Evolutionary conservation across 2,888 invertebrate genomes (phyloP).

Genomic region (Callimorpha dominula): DNA sequence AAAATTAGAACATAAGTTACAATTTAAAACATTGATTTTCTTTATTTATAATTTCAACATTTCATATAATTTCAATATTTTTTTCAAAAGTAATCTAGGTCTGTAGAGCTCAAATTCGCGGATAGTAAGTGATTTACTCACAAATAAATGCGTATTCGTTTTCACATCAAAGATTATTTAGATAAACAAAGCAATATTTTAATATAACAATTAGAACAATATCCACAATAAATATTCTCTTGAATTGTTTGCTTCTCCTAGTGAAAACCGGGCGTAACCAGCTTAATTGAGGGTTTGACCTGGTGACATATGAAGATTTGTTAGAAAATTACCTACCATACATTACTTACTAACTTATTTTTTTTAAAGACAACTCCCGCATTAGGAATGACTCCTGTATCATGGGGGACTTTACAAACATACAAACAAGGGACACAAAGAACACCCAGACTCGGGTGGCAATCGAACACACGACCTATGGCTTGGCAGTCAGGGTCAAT

Average conservation of each 20-base stretch:
- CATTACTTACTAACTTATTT: too few species aligned
- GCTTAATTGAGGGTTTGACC: conserved; percentile 58
- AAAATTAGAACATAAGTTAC: background rate
- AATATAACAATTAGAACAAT: too few species aligned
- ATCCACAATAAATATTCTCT: conserved; percentile 62
- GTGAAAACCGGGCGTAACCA: conserved; percentile 57
- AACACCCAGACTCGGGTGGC: too few species aligned
- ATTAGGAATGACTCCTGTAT: too few species aligned
- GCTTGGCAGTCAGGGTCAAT: too few species aligned
- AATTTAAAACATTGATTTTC: background rate
- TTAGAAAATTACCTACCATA: too few species aligned
- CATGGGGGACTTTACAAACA: too few species aligned
- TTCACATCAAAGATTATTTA: conserved; percentile 60
- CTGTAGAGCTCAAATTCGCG: conserved; percentile 7
- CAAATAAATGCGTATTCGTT: conserved; percentile 22
- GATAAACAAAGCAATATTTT: conserved; percentile 48
- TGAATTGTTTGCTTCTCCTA: conserved; percentile 58
- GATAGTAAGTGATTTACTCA: conserved; percentile 19
- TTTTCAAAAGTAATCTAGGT: background rate
- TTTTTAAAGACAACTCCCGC: too few species aligned
- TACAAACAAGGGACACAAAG: too few species aligned
- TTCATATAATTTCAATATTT: background rate
- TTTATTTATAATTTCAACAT: background rate
- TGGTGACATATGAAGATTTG: background rate
- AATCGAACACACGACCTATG: too few species aligned